A percentile compares a stretch with the other conserved stretches of the same genome.
Conservation (phyloP, 2,797 vertebrate species). For the Hoplostethus atlanticus region DNA sequence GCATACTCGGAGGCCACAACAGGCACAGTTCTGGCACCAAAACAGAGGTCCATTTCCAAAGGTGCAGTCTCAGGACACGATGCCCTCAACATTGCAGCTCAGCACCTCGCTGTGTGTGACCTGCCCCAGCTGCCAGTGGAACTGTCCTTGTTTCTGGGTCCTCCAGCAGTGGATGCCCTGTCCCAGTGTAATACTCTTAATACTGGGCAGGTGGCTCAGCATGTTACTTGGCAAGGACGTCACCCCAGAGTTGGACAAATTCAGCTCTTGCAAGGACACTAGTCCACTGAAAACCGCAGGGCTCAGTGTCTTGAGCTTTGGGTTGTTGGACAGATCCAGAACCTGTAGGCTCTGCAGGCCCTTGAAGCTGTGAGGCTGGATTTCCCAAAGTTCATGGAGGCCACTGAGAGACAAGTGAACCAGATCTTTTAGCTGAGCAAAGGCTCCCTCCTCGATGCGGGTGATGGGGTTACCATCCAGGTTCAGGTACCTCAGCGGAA, state of each 20-base stretch:
- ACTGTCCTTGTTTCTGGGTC: constrained; percentile 90
- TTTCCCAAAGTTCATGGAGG: constrained; percentile 79
- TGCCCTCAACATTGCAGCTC: constrained; percentile 83
- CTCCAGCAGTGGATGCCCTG: constrained; percentile 88
- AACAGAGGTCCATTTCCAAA: constrained; percentile 25
- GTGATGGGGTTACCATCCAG: constrained; percentile 91
- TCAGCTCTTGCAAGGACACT: constrained; percentile 91
- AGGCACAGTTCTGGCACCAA: constrained; percentile 66
- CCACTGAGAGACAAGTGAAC: constrained; percentile 90
- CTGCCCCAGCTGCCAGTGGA: constrained; percentile 89
- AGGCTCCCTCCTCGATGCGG: constrained; percentile 82
- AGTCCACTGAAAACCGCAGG: constrained; percentile 88
- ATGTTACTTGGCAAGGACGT: constrained; percentile 85
- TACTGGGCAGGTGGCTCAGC: constrained; percentile 88
- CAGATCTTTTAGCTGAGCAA: constrained; percentile 87
- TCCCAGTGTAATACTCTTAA: constrained; percentile 90
- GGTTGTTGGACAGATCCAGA: constrained; percentile 92
- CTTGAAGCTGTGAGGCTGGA: constrained; percentile 86
- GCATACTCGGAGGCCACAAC: constrained; percentile 60
- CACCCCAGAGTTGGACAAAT: constrained; percentile 88
- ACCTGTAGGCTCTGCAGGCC: constrained; percentile 90
- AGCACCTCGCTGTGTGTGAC: constrained; percentile 86
- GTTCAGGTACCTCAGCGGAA: constrained; percentile 91
- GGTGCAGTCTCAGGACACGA: constrained; percentile 64
- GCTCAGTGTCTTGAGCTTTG: constrained; percentile 81